A percentile compares a stretch with the other conserved stretches of the same genome.
Evolutionary conservation across 1,140 invertebrate genomes (phyloP).

Genomic region (Drosophila yakuba): DNA sequence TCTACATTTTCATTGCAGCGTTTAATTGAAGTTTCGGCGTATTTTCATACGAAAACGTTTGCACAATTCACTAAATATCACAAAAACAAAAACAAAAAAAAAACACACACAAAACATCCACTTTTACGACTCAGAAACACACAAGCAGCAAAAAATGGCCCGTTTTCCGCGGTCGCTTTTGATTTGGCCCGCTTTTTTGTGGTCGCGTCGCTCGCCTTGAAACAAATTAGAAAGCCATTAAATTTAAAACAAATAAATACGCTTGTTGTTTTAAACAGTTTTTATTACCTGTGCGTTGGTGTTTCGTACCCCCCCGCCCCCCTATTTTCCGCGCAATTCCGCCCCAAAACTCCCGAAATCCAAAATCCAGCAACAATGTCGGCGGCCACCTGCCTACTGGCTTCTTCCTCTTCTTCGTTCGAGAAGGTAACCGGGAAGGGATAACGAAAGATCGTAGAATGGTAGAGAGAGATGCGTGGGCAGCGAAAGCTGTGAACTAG

Average conservation of each 20-base stretch:
- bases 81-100: slow-evolving; percentile 1
- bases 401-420: slow-evolving; percentile 3
- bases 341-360: background rate
- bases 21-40: slow-evolving; percentile 37
- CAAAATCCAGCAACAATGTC: slow-evolving; percentile 31
- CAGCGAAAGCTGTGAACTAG: slow-evolving; percentile 3
- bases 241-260: slow-evolving; percentile 80
- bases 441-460: slow-evolving; percentile 31
- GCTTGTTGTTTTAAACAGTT: slow-evolving; percentile 77
- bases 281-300: slow-evolving; percentile 76
- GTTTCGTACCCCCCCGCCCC: slow-evolving; percentile 10
- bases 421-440: slow-evolving; percentile 23
- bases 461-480: background rate
- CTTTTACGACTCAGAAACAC: slow-evolving; percentile 37
- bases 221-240: slow-evolving; percentile 75
- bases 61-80: slow-evolving; percentile 14
- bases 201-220: slow-evolving; percentile 60
- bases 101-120: slow-evolving; percentile 10
- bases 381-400: slow-evolving; percentile 6
- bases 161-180: slow-evolving; percentile 34
- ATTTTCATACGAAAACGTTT: slow-evolving; percentile 30
- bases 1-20: slow-evolving; percentile 8
- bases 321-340: background rate
- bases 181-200: slow-evolving; percentile 52
- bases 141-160: slow-evolving; percentile 40